Conservation (phyloP, 2,113 vertebrate species). For the Atlantisia rogersi region DNA sequence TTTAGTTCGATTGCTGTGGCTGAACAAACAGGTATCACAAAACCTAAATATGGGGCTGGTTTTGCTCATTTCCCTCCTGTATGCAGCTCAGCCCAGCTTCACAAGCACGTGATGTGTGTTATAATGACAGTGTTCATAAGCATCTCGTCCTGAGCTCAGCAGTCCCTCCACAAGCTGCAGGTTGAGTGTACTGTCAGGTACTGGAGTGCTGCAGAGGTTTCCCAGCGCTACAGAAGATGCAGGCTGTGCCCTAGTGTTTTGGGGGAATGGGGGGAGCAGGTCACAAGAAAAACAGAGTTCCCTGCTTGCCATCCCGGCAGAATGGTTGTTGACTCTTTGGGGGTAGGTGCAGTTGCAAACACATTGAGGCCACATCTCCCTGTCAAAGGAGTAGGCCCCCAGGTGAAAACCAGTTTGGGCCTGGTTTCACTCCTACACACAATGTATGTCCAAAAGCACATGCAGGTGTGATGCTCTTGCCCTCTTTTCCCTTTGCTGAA, state of each 20-base stretch:
- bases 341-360: rapidly evolving
- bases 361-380: neutral
- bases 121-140: too few species aligned
- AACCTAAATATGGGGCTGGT: neutral
- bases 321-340: rapidly evolving
- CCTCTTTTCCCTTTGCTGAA: neutral
- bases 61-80: neutral
- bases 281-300: too few species aligned
- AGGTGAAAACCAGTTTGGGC: neutral
- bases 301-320: neutral
- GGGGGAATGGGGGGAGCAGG: neutral
- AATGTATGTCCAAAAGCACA: rapidly evolving
- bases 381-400: neutral
- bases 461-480: too few species aligned
- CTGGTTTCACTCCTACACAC: neutral
- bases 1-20: neutral
- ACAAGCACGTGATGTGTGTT: rapidly evolving
- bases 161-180: neutral
- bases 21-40: neutral
- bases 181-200: neutral
- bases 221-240: neutral
- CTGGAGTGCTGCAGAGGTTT: rapidly evolving
- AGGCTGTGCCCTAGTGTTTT: neutral
- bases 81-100: neutral
- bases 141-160: rapidly evolving